phyloP scores from a whole-genome alignment of 2,888 invertebrate species.

The Idaea dimidiata region DNA sequence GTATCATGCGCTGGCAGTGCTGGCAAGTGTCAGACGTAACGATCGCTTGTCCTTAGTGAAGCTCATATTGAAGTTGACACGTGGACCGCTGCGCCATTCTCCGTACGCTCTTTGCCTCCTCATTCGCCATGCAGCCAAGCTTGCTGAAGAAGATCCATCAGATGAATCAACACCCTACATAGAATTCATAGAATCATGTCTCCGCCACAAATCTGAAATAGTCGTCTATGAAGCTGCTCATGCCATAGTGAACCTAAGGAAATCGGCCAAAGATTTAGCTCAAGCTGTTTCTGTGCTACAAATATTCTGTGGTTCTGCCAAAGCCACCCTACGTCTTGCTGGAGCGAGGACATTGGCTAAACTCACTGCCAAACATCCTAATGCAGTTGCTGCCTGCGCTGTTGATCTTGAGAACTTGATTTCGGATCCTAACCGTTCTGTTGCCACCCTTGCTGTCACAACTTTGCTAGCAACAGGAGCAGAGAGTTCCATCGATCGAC shows the following conservation, averaged over 20 bases:
- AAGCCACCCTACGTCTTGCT: constrained; percentile 96
- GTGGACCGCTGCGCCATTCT: constrained; percentile 84
- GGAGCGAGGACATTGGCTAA: constrained; percentile 99
- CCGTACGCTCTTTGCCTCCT: constrained; percentile 97
- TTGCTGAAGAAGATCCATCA: constrained; percentile 93
- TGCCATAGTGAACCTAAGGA: constrained; percentile 95
- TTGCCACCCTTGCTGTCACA: constrained; percentile 99
- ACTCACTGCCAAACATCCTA: constrained; percentile 97
- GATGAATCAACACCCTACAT: constrained; percentile 88
- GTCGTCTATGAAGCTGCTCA: constrained; percentile 99
- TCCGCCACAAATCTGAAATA: constrained; percentile 99
- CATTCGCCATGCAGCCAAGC: constrained; percentile 95
- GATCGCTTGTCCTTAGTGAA: constrained; percentile 98
- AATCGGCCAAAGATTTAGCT: constrained; percentile 92
- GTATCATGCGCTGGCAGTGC: constrained; percentile 97
- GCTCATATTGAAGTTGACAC: constrained; percentile 93
- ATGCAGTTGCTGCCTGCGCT: constrained; percentile 98
- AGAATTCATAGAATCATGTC: constrained; percentile 95
- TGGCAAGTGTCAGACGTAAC: constrained; percentile 95
- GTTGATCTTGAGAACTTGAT: constrained; percentile 98
- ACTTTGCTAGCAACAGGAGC: constrained; percentile 98
- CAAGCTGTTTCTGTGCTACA: constrained; percentile 99
- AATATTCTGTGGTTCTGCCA: constrained; percentile 97
- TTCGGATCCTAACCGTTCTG: constrained; percentile 97
- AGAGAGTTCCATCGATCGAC: constrained; percentile 97